Evolutionary conservation across 2,113 vertebrate genomes (phyloP), one percentile per base, ranked within the genome.

Genomic region (Polypterus bichir): DNA sequence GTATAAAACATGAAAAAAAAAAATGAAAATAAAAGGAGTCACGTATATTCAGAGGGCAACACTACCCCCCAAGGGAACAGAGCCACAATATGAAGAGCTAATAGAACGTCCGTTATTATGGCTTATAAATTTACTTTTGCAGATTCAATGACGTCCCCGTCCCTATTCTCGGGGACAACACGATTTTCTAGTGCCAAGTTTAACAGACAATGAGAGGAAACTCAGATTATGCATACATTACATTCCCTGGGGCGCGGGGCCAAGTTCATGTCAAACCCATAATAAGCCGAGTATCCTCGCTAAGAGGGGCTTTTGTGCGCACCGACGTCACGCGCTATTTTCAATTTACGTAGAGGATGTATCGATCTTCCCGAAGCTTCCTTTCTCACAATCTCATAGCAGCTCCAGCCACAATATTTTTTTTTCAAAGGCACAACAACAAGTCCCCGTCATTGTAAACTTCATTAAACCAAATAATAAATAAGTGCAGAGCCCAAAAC

Each of bases 171-270:
- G 85, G 83, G 82, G 87, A 85, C 44, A 89, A 88, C 90, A 87
- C 88, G 79, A 73, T 77, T 65, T 69, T 77, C 70, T 78, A 88
- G 89, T 80, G 77, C 86, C 84, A 83, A 86, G 80, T 81, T 78
- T 88, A 88, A 87, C 78, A 87, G 92, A 98, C 94, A 98, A 98
- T 96, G 83, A 85, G 92, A 94, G 95, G 95, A 98, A 97, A 88
- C 87, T 83, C 76, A 85, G 89, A 97, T 94, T 91, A 91, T 94
- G 90, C 94, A 92, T 91, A 87, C 90, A 90, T 91, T 89, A 93
- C 91, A 86, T 89, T 90, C 83, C 83, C 84, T 77, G 62, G 79
- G 87, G 91, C 90, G 68, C 53, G 61, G 69, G 77, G 90, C 92
- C 94, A 97, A 92, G 87, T 87, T 88, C 89, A 88, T 92, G 92